Base-by-base conservation (phyloP, 2,888 invertebrate species). In the Lasioglossum oenotherae region DNA sequence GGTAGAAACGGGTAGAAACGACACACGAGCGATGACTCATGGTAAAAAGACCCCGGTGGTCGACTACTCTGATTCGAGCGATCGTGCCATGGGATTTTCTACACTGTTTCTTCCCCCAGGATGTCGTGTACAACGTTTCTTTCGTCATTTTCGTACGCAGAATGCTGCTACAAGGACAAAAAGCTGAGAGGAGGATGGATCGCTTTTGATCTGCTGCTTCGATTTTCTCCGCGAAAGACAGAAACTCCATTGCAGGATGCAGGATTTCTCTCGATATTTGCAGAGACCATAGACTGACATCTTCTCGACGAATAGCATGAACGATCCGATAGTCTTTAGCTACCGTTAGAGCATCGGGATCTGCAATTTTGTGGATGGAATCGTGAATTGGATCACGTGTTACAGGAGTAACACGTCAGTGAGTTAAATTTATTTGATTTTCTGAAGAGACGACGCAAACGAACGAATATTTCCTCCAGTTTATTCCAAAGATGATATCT, bases 1-100 rank as follows among this genome's bases (percentile, higher is more conserved):
- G 73, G 78, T 72, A 77, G 86, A 73, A 71, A 74, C 83, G 80
- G 73, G 78, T 72, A 80, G 78, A 76, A 86, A 80, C 84, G 78
- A 82, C 83, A 80, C 78, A 78, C 78, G 80, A 80, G 69, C 81
- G 83, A 88, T 89, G 89, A 89, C 44, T 90, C 88, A 88, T 84
- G 69, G 85, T 75, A 87, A 84, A 87, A 87, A 81, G 88, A 88
- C 87, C 73, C 76, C 64, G 53, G 81, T 88, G 81, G 80, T 85
- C 85, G 78, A 79, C 85, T 88, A 83, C 82, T 78, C 81, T 69
- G 79, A 82, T 89, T 86, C 81, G 73, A 74, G 74, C 74, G 87
- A 88, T 81, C 88, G 78, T 85, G 78, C 82, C 57, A 38, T 49
- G 53, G 60, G n/a, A 77, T 88, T 80, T 85, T 82, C 84, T 84